Evolutionary conservation across 2,797 vertebrate species (phyloP), one percentile per base, ranked within the genome.

Genomic region (Scolopax bukidnonensis): DNA sequence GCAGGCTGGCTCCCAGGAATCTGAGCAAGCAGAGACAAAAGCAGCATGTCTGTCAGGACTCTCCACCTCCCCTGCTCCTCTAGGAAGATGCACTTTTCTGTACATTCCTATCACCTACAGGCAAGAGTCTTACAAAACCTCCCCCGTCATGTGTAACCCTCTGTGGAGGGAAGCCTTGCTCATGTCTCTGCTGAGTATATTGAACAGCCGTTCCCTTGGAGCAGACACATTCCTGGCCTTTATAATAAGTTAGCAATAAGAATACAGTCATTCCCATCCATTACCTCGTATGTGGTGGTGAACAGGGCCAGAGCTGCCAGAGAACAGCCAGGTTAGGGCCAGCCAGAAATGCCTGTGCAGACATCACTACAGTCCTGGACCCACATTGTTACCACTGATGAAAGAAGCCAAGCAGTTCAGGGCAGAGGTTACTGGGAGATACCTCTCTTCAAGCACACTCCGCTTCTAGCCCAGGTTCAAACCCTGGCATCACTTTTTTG

Each of bases 141-240:
- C 11, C 24, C 23, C 8, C 43, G 45, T 16, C 28, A 33, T 10
- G 40, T 43, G 38, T 47, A 74, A 74, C 41, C 11, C 15, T n/a
- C 24, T 15, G 38, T 11, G 18, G 50, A 61, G 50, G 33, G 32
- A 1, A 68, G 15, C 57, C 24, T 68, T 45, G 50, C 27, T 81
- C 3, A 4, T 4, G 27, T 40, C 70, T 76, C 53, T 90, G 47
- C 36, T 25, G 13, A 76, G 54, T 48, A 54, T 53, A 57, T 61
- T 60, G 18, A 45, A 40, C 48, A 74, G 71, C 28, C 5, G 1
- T 8, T 83, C 51, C 69, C 51, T 41, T 0, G 0, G 12, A 94
- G 76, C 48, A 43, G 51, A 36, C 84, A 36, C 6, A 2, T 73
- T 71, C 73, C 33, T 28, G 56, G 47, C 50, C 82, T 87, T 67